Base-by-base conservation (phyloP, 2,797 vertebrate species). In the Tauraco hartlaubi region DNA sequence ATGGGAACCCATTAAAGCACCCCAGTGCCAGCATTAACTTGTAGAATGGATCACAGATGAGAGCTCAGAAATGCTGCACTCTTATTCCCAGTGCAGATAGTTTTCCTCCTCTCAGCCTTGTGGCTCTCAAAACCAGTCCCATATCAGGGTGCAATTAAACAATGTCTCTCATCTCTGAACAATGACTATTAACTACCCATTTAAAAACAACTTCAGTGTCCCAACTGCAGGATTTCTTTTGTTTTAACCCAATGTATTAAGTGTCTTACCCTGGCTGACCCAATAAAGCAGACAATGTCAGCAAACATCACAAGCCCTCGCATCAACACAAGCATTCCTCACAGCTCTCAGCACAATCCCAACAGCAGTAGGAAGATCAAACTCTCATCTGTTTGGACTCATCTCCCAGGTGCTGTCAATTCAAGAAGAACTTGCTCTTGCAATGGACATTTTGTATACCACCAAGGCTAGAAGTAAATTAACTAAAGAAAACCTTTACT, bases 31-130 rank as follows among this genome's bases (percentile, higher is more conserved):
- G 6, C 6, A 20, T 25, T 78, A 73, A 28, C 26, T 28, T 79
- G 31, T 8, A 68, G 55, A 83, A 46, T 39, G 19, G 39, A 41
- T 48, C 33, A 79, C 12, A 51, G 20, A n/a, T 2, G 7, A 31
- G 28, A 90, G 33, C 5, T 10, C 1, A 55, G 46, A 62, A 74
- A 48, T 21, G 18, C 15, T 46, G 26, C 29, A 33, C 8, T 63
- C 13, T 4, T 8, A 58, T 26, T 89, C 4, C 15, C 16, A 46
- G 0, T 12, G 10, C 11, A 11, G 21, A 44, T 16, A 14, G 15
- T 17, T 56, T 61, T 49, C 23, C 10, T 61, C 48, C 26, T 67
- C 46, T 64, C 85, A 55, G n/a, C 21, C 20, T n/a, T 39, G 31
- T 5, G n/a, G 22, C 37, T 68, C 63, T 76, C 43, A 11, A 39